Percentiles rank a stretch among this genome's conserved stretches.
These are phyloP conservation scores for Antechinus stuartii DNA, from an alignment of 2,113 vertebrate genomes.

Conservation along the genomic window DNA sequence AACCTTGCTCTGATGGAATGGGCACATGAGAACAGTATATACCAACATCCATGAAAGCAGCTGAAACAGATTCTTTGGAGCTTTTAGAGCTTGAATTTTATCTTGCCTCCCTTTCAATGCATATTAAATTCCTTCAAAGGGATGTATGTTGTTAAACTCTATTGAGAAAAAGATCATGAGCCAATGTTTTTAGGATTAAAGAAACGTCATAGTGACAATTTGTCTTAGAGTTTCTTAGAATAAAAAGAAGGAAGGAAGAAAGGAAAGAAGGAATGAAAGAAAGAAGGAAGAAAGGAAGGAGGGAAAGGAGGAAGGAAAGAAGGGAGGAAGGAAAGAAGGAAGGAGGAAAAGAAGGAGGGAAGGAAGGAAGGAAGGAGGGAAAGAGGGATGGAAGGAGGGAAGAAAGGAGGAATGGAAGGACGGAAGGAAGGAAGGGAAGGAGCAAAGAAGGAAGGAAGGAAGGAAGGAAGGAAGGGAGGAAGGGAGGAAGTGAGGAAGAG, in stretches of 20 bases:
- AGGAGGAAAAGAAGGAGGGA: too few relatives aligned
- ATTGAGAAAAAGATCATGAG: constrained; percentile 43
- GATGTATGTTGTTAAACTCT: too few relatives aligned
- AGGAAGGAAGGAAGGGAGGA: too few relatives aligned
- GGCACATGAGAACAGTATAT: background rate
- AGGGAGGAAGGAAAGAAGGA: background rate
- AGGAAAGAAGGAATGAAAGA: background rate
- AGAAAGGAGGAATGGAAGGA: background rate
- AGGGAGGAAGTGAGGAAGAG: constrained; percentile 15
- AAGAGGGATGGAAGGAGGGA: constrained; percentile 19
- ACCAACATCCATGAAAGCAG: background rate
- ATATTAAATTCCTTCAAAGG: background rate
- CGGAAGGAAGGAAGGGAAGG: background rate
- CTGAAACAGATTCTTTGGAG: background rate
- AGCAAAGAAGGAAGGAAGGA: too few relatives aligned
- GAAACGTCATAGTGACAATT: constrained; percentile 20
- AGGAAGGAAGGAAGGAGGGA: background rate
- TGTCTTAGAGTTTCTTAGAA: background rate
- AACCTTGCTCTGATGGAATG: background rate
- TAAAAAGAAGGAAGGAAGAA: constrained; percentile 36
- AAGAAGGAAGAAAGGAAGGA: too few relatives aligned
- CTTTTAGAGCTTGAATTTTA: background rate
- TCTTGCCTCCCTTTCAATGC: background rate
- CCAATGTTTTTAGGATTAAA: constrained; percentile 39
- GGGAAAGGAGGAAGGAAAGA: background rate